A percentile compares a stretch with the other conserved stretches of the same genome.
Evolutionary conservation across 2,797 vertebrate species (phyloP).

Genomic region (Silurus lanzhouensis): DNA sequence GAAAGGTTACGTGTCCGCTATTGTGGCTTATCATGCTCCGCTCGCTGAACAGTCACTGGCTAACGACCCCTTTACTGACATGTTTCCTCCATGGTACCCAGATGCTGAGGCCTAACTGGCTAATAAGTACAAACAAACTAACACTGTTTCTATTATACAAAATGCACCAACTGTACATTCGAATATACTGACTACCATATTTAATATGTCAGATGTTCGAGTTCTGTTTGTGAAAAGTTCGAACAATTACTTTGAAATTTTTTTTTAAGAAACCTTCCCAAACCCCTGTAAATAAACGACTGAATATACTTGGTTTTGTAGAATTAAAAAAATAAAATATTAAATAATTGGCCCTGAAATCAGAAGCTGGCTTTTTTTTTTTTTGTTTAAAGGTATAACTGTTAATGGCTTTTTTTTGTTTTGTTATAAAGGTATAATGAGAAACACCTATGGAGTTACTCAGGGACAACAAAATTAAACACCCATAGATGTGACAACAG

Average conservation of each 20-base stretch:
- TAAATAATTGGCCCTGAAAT: background rate
- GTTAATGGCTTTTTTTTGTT: background rate
- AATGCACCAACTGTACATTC: background rate
- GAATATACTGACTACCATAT: background rate
- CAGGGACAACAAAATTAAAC: conserved; percentile 9
- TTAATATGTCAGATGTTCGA: background rate
- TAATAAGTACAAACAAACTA: background rate
- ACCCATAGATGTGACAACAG: background rate
- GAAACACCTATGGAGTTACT: background rate
- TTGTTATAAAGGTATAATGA: background rate
- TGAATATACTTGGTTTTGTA: background rate
- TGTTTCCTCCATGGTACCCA: too few relatives aligned
- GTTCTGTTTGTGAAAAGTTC: background rate
- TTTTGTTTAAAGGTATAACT: too few relatives aligned
- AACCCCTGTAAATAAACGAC: background rate
- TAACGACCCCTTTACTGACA: too few relatives aligned
- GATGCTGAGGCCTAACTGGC: too few relatives aligned
- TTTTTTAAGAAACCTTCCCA: background rate
- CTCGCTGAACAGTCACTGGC: too few relatives aligned
- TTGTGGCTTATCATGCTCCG: too few relatives aligned
- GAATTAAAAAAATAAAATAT: background rate
- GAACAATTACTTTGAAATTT: background rate
- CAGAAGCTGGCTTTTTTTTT: background rate
- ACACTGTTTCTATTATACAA: background rate
- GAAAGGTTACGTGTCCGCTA: too few relatives aligned